These are phyloP conservation scores for Paralinhomoeus sp. DNA, from an alignment of 2,888 invertebrate genomes.

Conservation along the genomic window DNA sequence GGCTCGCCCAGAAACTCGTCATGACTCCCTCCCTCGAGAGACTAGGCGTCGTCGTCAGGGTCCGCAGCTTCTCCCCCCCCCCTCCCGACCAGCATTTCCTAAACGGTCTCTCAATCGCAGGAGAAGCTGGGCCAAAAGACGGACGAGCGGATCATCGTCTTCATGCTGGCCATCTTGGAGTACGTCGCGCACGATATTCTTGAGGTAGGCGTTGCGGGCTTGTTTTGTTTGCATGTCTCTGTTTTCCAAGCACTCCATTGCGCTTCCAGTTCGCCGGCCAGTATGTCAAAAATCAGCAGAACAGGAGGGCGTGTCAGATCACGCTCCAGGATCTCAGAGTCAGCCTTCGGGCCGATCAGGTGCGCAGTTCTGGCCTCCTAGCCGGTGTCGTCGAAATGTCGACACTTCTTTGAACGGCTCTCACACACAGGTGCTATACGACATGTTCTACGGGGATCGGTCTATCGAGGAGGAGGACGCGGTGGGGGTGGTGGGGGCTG, in stretches of 20 bases:
- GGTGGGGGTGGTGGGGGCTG: background rate
- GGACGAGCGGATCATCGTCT: constrained; percentile 51
- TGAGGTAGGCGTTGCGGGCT: constrained; percentile 35
- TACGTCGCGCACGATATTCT: constrained; percentile 84
- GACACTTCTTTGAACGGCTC: too few relatives aligned
- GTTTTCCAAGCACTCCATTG: constrained; percentile 4
- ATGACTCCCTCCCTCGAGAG: background rate
- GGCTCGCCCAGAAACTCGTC: too few relatives aligned
- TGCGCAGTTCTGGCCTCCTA: too few relatives aligned
- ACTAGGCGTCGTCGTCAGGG: background rate
- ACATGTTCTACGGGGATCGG: background rate
- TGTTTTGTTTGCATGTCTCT: background rate
- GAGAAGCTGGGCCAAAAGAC: constrained; percentile 30
- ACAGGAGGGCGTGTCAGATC: constrained; percentile 50
- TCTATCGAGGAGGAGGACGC: background rate
- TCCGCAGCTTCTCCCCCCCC: too few relatives aligned
- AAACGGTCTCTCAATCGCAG: constrained; percentile 12
- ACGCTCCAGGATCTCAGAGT: constrained; percentile 82
- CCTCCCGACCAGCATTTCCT: too few relatives aligned
- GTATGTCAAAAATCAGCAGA: constrained; percentile 57
- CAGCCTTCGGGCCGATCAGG: constrained; percentile 93
- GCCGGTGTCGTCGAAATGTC: too few relatives aligned
- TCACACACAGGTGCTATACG: background rate
- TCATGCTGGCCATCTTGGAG: constrained; percentile 74
- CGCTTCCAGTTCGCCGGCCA: constrained; percentile 57